Evolutionary conservation across 35 echinoderm and acorn worm species (phyloP), one percentile per base, ranked within the genome.

Genomic region (Apostichopus parvimensis): DNA sequence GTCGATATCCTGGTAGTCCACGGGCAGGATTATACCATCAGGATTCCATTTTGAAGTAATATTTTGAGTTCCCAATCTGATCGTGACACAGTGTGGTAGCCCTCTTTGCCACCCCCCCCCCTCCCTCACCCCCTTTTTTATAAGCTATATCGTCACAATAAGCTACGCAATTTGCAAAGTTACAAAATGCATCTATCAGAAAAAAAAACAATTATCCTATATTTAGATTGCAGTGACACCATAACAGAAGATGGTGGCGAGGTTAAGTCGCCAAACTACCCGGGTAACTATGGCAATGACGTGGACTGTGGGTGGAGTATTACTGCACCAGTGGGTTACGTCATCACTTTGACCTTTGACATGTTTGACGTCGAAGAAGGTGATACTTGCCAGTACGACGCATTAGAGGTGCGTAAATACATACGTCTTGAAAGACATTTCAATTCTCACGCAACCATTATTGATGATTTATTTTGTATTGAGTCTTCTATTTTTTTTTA

Each of bases 251-350:
- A 82, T 53, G 52, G 79, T 45, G 55, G 24, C n/a, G 25, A 13
- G 18, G 25, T 87, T 62, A 59, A 75, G 17, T 91, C 87, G 18
- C 93, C 93, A 15, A 91, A 94, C 88, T 85, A 82, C 58, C 93
- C 93, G 1, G 73, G 60, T 76, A 77, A 91, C 55, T 94, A 94
- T 91, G 87, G 28, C 4, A 94, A 94, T 79, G 82, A 86, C 66
- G 93, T 77, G 9, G 80, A 91, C 8, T 94, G 93, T 78, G 34
- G 12, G 45, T 91, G 80, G 25, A 9, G 20, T 2, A 91, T 91
- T 72, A 56, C 55, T 62, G 93, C 78, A 25, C 26, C 13, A 56
- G 78, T 22, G 20, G 93, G 89, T 14, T 57, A 91, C 58, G 12
- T 60, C 17, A 82, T 94, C 18, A 66, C 88, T 1, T 26, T 94